Evolutionary conservation across 2,113 vertebrate genomes (phyloP), one percentile per base, ranked within the genome.

Genomic region (Microcebus tavaratra): DNA sequence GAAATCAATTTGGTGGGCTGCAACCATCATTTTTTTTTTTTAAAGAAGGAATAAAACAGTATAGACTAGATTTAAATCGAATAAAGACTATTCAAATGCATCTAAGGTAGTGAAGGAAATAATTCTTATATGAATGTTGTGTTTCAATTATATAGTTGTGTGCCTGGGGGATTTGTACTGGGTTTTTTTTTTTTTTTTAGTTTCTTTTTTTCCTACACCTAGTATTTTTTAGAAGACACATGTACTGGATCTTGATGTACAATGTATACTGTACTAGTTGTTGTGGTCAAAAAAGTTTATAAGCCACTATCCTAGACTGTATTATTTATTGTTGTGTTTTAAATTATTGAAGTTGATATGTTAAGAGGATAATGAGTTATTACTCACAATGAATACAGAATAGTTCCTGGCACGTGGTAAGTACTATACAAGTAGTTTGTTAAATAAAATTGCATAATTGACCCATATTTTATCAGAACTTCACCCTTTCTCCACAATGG

Each of bases 1-100:
- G 45, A 84, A 96, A 63, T 96, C 42, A 85, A 23, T 31, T 84
- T 90, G 80, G 61, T 85, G 72, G 45, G n/a, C 25, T 93, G 42
- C 36, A 79, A 50, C 25, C 73, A 85, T 34, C 39, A 34, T 93
- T 89, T 84, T 55, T 73, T 55, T 73, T 57, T 88, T 73, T 34
- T 10, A 76, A 72, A 76, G 31, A 70, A 59, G n/a, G 31, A 39
- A 42, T 27, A 36, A 48, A 84, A 55, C 48, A 39, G 20, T 61
- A 39, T 39, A 76, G 48, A 76, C 6, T 92, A 82, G 17, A 88
- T 82, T 88, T 45, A 20, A 83, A 6, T 84, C n/a, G 48, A 88
- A 67, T 48, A 87, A 25, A 83, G 73, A 78, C 59, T 92, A 61
- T 20, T 59, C 59, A 70, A 84, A 68, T 84, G 17, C 27, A 89